phyloP scores from a whole-genome alignment of 1,140 invertebrate species.

The Drosophila biarmipes region DNA sequence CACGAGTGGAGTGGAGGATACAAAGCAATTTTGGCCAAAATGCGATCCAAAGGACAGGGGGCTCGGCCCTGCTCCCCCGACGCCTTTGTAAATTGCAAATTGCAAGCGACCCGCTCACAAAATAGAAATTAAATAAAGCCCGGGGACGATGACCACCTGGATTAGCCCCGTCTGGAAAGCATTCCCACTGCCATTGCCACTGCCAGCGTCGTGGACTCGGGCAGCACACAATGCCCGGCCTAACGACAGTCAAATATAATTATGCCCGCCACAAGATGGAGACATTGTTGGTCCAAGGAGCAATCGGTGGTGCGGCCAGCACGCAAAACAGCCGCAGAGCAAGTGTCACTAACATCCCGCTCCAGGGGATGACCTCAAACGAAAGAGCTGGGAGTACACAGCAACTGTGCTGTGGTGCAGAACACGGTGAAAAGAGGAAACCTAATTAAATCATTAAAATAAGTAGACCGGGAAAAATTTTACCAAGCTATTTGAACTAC shows the following conservation, averaged over 20 bases:
- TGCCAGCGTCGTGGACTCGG: conserved; percentile 22
- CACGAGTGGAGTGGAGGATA: conserved; percentile 15
- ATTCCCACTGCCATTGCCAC: conserved; percentile 34
- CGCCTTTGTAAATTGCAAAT: conserved; percentile 34
- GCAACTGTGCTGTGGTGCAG: background rate
- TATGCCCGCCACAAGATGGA: conserved; percentile 75
- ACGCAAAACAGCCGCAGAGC: conserved; percentile 59
- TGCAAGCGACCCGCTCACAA: conserved; percentile 4
- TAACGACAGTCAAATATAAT: conserved; percentile 80
- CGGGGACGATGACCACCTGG: conserved; percentile 65
- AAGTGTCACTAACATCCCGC: conserved; percentile 58
- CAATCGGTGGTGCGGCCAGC: conserved; percentile 7
- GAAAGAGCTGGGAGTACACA: conserved; percentile 26
- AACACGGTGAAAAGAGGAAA: background rate
- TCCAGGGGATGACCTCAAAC: conserved; percentile 36
- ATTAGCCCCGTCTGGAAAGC: conserved; percentile 57
- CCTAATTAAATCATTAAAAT: background rate
- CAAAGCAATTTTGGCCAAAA: conserved; percentile 60
- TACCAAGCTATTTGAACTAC: no score
- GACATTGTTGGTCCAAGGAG: conserved; percentile 62
- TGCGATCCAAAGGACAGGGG: conserved; percentile 30
- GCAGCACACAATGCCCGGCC: conserved; percentile 39
- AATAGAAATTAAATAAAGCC: conserved; percentile 71
- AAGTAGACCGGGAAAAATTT: background rate
- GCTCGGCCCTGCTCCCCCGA: conserved; percentile 7